Evolutionary conservation across 2,888 invertebrate genomes (phyloP), one percentile per base, ranked within the genome.

Genomic region (Ormyrus nitidulus): DNA sequence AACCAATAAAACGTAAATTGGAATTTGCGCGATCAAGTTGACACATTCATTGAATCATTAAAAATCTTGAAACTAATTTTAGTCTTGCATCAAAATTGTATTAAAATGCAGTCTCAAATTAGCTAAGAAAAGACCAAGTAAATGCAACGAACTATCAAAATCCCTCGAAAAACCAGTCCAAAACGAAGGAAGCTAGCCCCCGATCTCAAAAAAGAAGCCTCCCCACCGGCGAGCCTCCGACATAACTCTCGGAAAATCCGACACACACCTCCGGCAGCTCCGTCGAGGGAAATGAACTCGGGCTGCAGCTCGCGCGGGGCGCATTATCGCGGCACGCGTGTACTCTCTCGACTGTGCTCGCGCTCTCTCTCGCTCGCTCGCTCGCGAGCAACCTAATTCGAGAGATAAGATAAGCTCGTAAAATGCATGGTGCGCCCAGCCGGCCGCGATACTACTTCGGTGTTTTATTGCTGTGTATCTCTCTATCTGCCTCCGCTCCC

Each of bases 391-490:
- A 86, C 86, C 87, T 86, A 87, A 87, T 87, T 88, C 88, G 85
- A 65, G 84, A 86, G 89, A 89, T 89, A 89, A 89, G 89, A 89
- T 89, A 88, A 88, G 86, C 81, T 88, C 87, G 87, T 88, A 87
- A 88, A 89, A 86, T 87, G 87, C 87, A 87, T 74, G 86, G 85
- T 84, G 86, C 85, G 86, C 84, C 77, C 82, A 81, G 74, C 83
- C 77, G 71, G n/a, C 83, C 34, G 87, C 86, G 86, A 88, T 87
- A 88, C 86, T 84, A 86, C 85, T 79, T 72, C 56, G 58, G 84
- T 88, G 85, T 87, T 88, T 88, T 88, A 88, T 88, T 87, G 86
- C 88, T 73, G 58, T 80, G 65, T 81, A 81, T 83, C 81, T 77
- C 70, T 76, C 76, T 68, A 71, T 74, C 65, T 76, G 46, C 66